Evolutionary conservation across 2,797 vertebrate species (phyloP).

Genomic region (Argyrosomus regius): DNA sequence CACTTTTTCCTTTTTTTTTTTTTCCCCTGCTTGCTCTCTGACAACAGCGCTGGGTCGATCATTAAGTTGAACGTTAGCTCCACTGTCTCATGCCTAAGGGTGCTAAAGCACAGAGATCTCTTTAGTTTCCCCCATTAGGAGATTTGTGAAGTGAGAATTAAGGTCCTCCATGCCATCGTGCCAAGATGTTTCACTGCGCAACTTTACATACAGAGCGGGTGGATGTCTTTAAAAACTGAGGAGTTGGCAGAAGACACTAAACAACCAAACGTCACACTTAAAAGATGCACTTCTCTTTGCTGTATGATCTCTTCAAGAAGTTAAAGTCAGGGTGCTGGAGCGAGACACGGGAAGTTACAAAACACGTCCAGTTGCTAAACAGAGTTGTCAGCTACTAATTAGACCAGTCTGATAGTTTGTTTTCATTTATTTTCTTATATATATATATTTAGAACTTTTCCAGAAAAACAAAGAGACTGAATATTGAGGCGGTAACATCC

Average conservation of each 20-base stretch:
- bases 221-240: not conserved
- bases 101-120: conserved; percentile 86
- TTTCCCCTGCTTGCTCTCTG: not conserved
- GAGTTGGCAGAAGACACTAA: not conserved
- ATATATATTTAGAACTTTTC: too few relatives aligned
- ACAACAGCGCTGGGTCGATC: conserved; percentile 85
- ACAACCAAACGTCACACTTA: not conserved
- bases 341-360: too few relatives aligned
- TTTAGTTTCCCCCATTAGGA: conserved; percentile 91
- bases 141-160: conserved; percentile 86
- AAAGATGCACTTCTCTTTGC: not conserved
- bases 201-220: conserved; percentile 63
- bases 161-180: conserved; percentile 63
- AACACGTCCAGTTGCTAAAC: too few relatives aligned
- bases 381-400: too few relatives aligned
- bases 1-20: not conserved
- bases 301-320: too few relatives aligned
- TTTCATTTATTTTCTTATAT: too few relatives aligned
- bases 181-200: conserved; percentile 65
- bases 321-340: too few relatives aligned
- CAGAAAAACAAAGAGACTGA: too few relatives aligned
- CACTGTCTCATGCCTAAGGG: conserved; percentile 88
- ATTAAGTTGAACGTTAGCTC: conserved; percentile 85
- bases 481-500: too few relatives aligned
- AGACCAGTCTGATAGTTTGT: too few relatives aligned